Evolutionary conservation across 2,888 invertebrate genomes (phyloP), one percentile per base, ranked within the genome.

Genomic region (Rotaria macrura): DNA sequence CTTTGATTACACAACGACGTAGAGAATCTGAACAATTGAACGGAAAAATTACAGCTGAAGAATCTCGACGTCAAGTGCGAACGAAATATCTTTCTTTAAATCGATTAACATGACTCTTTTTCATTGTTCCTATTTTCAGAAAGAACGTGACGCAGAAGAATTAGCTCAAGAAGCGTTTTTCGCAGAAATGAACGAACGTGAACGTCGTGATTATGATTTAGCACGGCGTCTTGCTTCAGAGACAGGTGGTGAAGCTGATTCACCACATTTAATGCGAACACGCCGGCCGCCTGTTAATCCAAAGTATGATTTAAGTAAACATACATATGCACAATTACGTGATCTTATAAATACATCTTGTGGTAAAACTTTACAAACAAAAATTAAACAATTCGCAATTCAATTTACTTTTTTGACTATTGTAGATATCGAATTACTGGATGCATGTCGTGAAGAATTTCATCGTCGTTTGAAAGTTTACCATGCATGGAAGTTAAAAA

Each of bases 301-400:
- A n/a, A 97, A 97, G 90, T 94, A 95, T 91, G 97, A 98, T 91
- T 93, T 98, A 86, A 95, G 96, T 57, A 96, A 96, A 90, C 98
- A 97, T 97, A 97, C 96, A 91, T 99, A 98, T 92, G 97, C 97
- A 0, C 96, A 98, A 90, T 92, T 98, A 52, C 93, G 98, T 84
- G 98, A 98, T 91, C 95, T 96, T 57, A 99, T 99, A 91, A 99
- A 98, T 91, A 98, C 97, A 12, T 97, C 97, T 72, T 97, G 96
- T 92, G 79, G 79, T 79, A 79, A 43, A 25, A n/a, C 25, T 34
- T 55, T n/a, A 6, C n/a, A 4, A 12, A 47, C 9, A 49, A 7
- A 20, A 23, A 72, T 12, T 4, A 72, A 38, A 72, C 7, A 38
- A 40, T 23, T 4, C 12, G 3, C 1, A 43, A 25, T 9, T 1